phyloP scores from a whole-genome alignment of 1,140 invertebrate genomes.

The Aphelinus certus region DNA sequence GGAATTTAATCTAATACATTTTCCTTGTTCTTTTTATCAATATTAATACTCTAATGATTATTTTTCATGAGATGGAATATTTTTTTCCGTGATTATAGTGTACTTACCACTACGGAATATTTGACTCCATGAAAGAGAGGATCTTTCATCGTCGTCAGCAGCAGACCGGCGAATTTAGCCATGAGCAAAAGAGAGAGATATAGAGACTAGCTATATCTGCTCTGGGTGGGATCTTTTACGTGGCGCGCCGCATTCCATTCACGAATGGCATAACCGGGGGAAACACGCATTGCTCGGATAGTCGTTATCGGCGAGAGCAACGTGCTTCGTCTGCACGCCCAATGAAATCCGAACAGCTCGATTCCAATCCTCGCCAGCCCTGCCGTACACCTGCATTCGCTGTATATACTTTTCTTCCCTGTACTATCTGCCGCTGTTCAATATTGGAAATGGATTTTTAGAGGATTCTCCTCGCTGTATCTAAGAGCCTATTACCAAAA shows the following conservation, averaged over 20 bases:
- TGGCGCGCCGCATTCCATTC: not conserved
- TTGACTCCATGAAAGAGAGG: too few relatives aligned
- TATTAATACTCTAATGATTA: not conserved
- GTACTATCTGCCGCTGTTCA: not conserved
- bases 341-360: not conserved
- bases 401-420: not conserved
- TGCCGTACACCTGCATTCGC: not conserved
- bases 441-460: not conserved
- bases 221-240: not conserved
- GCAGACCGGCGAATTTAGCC: too few relatives aligned
- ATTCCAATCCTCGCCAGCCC: not conserved
- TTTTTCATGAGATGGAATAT: not conserved
- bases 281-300: slow-evolving; percentile 12
- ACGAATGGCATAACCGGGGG: not conserved
- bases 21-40: too few relatives aligned
- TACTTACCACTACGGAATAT: not conserved
- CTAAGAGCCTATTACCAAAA: too few relatives aligned
- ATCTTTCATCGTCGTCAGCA: too few relatives aligned
- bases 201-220: slow-evolving; percentile 1
- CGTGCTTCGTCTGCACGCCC: not conserved
- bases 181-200: not conserved
- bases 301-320: slow-evolving; percentile 7
- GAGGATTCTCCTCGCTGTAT: not conserved
- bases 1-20: too few relatives aligned
- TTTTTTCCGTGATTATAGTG: not conserved